Conservation (phyloP, 1,140 invertebrate species). For the Rhyacophila brunnea region DNA sequence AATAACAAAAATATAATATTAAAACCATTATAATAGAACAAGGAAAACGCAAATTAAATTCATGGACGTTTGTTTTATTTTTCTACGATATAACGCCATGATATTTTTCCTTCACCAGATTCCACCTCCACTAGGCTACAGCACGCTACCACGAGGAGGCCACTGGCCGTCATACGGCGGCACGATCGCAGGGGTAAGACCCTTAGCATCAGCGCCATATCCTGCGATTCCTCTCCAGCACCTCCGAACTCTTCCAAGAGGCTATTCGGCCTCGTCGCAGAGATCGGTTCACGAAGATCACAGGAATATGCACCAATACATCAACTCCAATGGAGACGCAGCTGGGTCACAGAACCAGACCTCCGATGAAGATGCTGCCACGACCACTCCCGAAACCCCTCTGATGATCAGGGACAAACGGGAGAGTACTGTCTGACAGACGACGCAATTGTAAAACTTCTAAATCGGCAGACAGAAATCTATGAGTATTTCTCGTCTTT, state of each 20-base stretch:
- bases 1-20: too few relatives aligned
- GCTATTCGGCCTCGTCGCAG: slow-evolving; percentile 33
- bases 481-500: too few relatives aligned
- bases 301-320: slow-evolving; percentile 4
- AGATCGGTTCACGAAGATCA: slow-evolving; percentile 10
- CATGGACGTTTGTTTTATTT: too few relatives aligned
- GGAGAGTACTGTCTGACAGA: slow-evolving; percentile 36
- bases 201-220: slow-evolving; percentile 38
- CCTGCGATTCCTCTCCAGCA: slow-evolving; percentile 51
- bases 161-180: slow-evolving; percentile 47
- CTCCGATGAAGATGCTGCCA: slow-evolving; percentile 29
- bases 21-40: too few relatives aligned
- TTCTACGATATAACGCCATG: too few relatives aligned
- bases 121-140: slow-evolving; percentile 42
- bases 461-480: not conserved
- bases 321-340: slow-evolving; percentile 24
- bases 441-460: slow-evolving; percentile 29
- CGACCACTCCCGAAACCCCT: slow-evolving; percentile 29
- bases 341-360: slow-evolving; percentile 23
- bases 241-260: slow-evolving; percentile 31
- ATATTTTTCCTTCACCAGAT: slow-evolving; percentile 36
- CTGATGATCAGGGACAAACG: slow-evolving; percentile 33
- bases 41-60: too few relatives aligned
- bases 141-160: slow-evolving; percentile 51
- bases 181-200: slow-evolving; percentile 38